Evolutionary conservation across 2,888 invertebrate species (phyloP).

Genomic region (Zonitis immaculata): DNA sequence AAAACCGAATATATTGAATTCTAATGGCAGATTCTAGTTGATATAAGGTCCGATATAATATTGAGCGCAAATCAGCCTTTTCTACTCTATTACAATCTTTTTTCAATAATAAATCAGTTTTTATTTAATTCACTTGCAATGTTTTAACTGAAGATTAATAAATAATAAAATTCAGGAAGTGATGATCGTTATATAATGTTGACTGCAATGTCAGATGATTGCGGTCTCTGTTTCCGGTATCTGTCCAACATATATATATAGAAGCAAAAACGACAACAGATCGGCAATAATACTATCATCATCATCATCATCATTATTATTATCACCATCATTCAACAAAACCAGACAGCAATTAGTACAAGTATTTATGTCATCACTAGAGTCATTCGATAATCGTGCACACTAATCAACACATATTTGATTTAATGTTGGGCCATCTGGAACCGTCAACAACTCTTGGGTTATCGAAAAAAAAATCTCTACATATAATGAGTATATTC

Average conservation of each 20-base stretch:
- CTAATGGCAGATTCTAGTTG: background rate
- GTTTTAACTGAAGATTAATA: too few species aligned
- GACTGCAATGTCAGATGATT: slow-evolving; percentile 13
- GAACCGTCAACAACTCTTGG: background rate
- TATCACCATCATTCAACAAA: too few species aligned
- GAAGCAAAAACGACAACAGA: slow-evolving; percentile 26
- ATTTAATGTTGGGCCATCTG: background rate
- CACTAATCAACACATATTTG: slow-evolving; percentile 16
- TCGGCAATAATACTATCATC: slow-evolving; percentile 14
- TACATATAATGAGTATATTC: too few species aligned
- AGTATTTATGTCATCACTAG: slow-evolving; percentile 14
- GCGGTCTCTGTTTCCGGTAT: slow-evolving; percentile 17
- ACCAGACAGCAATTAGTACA: slow-evolving; percentile 17
- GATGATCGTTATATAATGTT: slow-evolving; percentile 7
- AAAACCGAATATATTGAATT: slow-evolving; percentile 1
- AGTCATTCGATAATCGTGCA: slow-evolving; percentile 19
- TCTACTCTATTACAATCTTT: background rate
- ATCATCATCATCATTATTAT: background rate
- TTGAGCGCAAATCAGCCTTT: background rate
- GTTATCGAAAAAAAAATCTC: too few species aligned
- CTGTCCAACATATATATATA: slow-evolving; percentile 15
- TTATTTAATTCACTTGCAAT: too few species aligned
- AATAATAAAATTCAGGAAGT: too few species aligned
- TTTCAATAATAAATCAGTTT: too few species aligned
- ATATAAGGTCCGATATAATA: background rate